phyloP scores from a whole-genome alignment of 23 tunicate species.

The Ciona savignyi region DNA sequence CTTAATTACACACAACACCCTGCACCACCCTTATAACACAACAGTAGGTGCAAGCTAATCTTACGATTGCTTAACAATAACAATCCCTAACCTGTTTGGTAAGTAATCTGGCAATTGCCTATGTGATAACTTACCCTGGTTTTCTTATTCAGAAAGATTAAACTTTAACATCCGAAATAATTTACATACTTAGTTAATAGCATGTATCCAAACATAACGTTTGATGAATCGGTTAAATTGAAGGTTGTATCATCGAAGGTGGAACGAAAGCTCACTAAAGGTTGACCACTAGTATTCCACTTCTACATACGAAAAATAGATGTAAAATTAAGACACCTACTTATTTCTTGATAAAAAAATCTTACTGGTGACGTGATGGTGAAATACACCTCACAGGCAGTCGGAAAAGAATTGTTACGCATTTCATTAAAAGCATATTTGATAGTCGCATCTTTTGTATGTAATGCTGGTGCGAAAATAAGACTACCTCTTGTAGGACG shows the following conservation, averaged over 20 bases:
- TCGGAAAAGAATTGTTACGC: background rate
- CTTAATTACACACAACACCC: no score
- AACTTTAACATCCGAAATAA: background rate
- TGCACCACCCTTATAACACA: no score
- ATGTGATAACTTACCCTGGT: no score
- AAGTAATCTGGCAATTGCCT: no score
- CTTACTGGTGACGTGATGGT: background rate
- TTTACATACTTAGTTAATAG: background rate
- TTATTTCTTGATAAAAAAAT: no score
- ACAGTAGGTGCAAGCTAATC: no score
- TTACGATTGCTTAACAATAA: no score
- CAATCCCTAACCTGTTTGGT: no score
- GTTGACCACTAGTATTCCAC: background rate
- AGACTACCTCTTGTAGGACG: background rate
- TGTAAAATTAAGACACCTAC: no score
- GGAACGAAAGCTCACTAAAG: background rate
- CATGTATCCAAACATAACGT: background rate
- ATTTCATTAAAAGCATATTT: no score
- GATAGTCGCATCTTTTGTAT: background rate
- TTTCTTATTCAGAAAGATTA: no score
- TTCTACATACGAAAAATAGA: no score
- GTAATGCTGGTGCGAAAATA: background rate
- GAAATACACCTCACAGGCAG: background rate
- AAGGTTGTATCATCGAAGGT: background rate
- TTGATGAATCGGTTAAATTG: background rate